Evolutionary conservation across 2,113 vertebrate genomes (phyloP).

Genomic region (Proteles cristata): DNA sequence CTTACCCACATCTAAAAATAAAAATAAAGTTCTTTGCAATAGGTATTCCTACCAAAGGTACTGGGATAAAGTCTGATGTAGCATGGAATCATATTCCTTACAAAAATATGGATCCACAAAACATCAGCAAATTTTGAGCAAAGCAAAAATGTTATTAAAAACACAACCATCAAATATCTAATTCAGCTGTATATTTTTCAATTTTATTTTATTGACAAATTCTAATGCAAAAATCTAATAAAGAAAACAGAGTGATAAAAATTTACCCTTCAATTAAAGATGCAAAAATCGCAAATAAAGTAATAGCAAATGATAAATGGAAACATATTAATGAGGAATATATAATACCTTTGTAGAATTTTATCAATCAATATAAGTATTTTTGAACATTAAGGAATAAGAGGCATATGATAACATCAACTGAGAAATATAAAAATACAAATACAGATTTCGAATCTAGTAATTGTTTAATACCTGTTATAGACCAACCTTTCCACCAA

Average conservation of each 20-base stretch:
- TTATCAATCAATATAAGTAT: background rate
- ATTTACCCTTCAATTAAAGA: background rate
- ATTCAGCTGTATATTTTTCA: background rate
- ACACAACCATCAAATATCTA: background rate
- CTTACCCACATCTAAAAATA: background rate
- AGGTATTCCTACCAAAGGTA: background rate
- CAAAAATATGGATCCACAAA: background rate
- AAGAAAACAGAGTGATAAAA: background rate
- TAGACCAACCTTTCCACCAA: background rate
- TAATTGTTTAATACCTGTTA: background rate
- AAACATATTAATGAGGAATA: background rate
- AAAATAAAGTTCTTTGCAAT: background rate
- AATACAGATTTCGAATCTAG: background rate
- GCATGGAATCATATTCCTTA: background rate
- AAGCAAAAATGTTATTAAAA: background rate
- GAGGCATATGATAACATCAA: background rate
- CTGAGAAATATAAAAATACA: background rate
- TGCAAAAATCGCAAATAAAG: background rate
- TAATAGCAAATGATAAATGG: background rate
- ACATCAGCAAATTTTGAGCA: background rate
- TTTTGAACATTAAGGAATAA: background rate
- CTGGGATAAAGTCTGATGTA: background rate
- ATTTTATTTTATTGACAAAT: background rate
- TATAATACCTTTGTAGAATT: background rate
- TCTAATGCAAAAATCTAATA: background rate